Evolutionary conservation across 2,888 invertebrate genomes (phyloP).

Genomic region (Cantharis flavilabris): DNA sequence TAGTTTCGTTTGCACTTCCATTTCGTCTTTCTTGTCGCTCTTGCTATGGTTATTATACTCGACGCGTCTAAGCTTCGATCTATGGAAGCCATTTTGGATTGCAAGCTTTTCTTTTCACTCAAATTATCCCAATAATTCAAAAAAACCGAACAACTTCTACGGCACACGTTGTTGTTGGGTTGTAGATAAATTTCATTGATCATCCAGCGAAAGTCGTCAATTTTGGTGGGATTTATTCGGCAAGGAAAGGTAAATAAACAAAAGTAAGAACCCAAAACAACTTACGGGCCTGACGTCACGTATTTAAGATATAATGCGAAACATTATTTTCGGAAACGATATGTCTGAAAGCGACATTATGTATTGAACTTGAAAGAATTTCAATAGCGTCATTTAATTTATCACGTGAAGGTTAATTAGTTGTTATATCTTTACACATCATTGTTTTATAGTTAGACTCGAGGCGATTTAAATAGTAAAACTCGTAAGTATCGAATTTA

Average conservation of each 20-base stretch:
- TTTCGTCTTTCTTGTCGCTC: constrained; percentile 12
- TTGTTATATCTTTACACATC: neutral
- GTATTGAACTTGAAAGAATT: neutral
- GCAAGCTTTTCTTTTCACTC: constrained; percentile 21
- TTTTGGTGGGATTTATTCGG: neutral
- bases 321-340: neutral
- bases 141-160: neutral
- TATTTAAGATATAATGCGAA: neutral
- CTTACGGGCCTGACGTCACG: neutral
- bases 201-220: neutral
- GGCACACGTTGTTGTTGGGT: neutral
- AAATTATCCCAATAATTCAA: neutral
- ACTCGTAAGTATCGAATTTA: neutral
- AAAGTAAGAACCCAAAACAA: neutral
- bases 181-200: neutral
- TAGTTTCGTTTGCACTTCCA: constrained; percentile 8
- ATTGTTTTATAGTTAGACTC: neutral
- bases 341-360: neutral
- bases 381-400: neutral
- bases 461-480: neutral
- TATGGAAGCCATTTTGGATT: constrained; percentile 50
- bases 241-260: neutral
- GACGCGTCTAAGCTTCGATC: constrained; percentile 32
- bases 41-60: neutral
- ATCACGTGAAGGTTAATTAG: neutral